Percentiles rank a stretch among this genome's conserved stretches.
These are phyloP conservation scores for Rhabdornis inornatus DNA, from an alignment of 2,113 vertebrate species.

Conservation along the genomic window DNA sequence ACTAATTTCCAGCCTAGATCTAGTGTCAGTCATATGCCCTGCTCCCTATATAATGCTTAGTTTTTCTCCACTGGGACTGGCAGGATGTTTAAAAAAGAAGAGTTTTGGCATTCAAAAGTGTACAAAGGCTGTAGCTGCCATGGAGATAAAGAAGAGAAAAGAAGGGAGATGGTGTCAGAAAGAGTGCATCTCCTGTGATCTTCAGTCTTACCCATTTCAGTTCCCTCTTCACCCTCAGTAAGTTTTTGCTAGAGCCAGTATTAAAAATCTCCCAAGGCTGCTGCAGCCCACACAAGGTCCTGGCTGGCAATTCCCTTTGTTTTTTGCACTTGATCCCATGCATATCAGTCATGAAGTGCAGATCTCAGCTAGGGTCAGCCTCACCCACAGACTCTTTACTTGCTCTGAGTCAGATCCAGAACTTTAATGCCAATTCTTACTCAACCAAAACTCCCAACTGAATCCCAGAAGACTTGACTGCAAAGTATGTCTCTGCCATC, in stretches of 20 bases:
- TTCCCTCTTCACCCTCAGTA: neutral
- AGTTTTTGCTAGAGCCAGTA: neutral
- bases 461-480: neutral
- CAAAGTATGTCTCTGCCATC: neutral
- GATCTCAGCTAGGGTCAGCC: neutral
- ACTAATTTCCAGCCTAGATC: neutral
- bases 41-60: neutral
- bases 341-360: neutral
- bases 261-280: neutral
- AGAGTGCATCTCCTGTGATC: neutral
- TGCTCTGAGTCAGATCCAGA: neutral
- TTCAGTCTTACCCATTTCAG: neutral
- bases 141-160: neutral
- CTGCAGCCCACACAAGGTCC: neutral
- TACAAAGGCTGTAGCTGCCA: neutral
- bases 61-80: neutral
- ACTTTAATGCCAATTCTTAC: neutral
- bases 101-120: neutral
- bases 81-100: neutral
- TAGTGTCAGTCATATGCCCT: neutral
- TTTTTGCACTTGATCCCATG: neutral
- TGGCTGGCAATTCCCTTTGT: neutral
- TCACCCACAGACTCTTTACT: neutral
- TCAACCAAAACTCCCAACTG: neutral
- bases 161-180: neutral